Evolutionary conservation across 2,888 invertebrate species (phyloP), one percentile per base, ranked within the genome.

Genomic region (Hyposoter dolosus): DNA sequence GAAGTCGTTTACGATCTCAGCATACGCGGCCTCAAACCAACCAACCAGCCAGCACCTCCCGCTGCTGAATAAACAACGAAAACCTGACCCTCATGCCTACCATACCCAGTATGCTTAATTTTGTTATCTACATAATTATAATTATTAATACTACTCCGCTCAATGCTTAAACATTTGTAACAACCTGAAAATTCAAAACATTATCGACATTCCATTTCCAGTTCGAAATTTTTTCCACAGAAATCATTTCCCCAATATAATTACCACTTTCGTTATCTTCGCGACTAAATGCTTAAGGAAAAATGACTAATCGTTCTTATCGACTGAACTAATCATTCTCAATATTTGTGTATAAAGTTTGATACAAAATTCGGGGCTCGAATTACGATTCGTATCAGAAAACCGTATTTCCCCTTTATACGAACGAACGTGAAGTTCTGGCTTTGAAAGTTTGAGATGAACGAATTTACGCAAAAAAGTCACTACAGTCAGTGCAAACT

Each of bases 1-100:
- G 98, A 98, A 93, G 97, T 98, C 0, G 98, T 98, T 0, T 98
- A 98, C 91, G 98, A 98, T 92, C 95, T 98, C 60, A 97, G 97
- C 87, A 97, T 98, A 88, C 95, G 98, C 35, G 98, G 98, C 0
- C 94, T 98, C 9, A 95, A 96, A 91, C 95, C 95, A 32, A 85
- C 88, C 56, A 82, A 77, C 2, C 84, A 86, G 74, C 50, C 87
- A n/a, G 68, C 83, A 12, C 43, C 78, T 7, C 66, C 74, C 1
- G 66, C 65, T 77, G 65, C 69, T 9, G 86, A 86, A 65, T 86
- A 78, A 74, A 69, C 71, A 32, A 43, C 15, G 45, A 60, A 74
- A 40, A 53, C 10, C n/a, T 35, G 28, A 65, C 28, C 65, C 23
- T 60, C 28, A 50, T 56, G 40, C 19, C 56, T 53, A 66, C 74